Base-by-base conservation (phyloP, 2,888 invertebrate genomes). In the Diadegma fenestrale region DNA sequence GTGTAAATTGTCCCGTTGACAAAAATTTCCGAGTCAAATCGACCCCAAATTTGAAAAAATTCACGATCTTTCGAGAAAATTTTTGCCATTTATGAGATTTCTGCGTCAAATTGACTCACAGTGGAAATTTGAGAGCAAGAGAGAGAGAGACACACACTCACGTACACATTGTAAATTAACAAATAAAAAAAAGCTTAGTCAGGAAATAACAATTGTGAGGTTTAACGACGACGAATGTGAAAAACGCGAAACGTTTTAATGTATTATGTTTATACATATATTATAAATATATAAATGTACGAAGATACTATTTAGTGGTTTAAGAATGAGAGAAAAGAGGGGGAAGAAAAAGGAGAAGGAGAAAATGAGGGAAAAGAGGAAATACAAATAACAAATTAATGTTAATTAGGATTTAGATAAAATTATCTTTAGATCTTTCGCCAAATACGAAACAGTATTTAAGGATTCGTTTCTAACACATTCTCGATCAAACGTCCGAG, bases 381-480 rank as follows among this genome's bases (percentile, higher is more conserved):
- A 66, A 64, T 14, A 63, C 41, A 37, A n/a, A 54, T 30, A 72
- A 71, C 17, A 71, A 19, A 71, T 43, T 33, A 51, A 71, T 12
- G 68, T 43, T 69, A 66, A 82, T 58, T 84, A 84, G 86, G 54
- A 85, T 87, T 83, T 90, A 89, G 89, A 88, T 58, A 64, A n/a
- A n/a, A 84, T 87, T 86, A 88, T 87, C 87, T 88, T 90, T 91
- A 92, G 90, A 89, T 91, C 91, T 91, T 91, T 91, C 91, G 92
- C 93, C 92, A 93, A 93, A 90, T 93, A 93, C 92, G 90, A 91
- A 88, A 90, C 93, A 93, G 93, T 93, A 93, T 94, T 93, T 92
- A 92, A 92, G 89, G 87, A 86, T 87, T 88, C 61, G 26, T 66
- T 76, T 58, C 22, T 10, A 14, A 41, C 54, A 19, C 63, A 45